Base-by-base conservation (phyloP, 2,888 invertebrate species). In the Scotopteryx bipunctaria region DNA sequence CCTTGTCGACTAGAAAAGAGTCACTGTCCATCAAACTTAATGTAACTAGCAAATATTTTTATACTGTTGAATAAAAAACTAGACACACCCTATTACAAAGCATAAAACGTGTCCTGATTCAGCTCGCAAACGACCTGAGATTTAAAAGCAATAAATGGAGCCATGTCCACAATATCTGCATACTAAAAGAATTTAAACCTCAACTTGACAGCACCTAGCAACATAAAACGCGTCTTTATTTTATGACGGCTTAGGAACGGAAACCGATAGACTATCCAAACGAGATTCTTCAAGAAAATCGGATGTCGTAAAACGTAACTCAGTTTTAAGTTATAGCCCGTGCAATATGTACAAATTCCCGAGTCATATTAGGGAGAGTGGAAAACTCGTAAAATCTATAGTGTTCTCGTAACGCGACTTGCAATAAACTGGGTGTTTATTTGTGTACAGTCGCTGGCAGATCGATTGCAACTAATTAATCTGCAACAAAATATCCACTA, bases 341-440 rank as follows among this genome's bases (percentile, higher is more conserved):
- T 59, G 73, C 64, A 74, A 70, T 71, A 74, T 74, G 74, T 76
- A 79, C 78, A 80, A 80, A 79, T 80, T 82, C 73, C 71, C 71
- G 59, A 71, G 66, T 72, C 70, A 69, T 75, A 74, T 72, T 72
- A 75, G 71, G 70, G 68, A 71, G 75, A 73, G 76, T 71, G 66
- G 71, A 73, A 73, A 70, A 71, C 63, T 76, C 77, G 70, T 84
- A 85, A 83, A 83, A 59, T 71, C 63, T 65, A 63, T 66, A 68
- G 63, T 71, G 68, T 73, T 71, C 59, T 62, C 61, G 60, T 70
- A 77, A 77, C 68, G 68, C 59, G 63, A 69, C 64, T 66, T 61
- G 71, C 71, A 66, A 77, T 83, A 82, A 81, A 83, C 73, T 69
- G 55, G 32, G 57, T 61, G 58, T 58, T 57, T 53, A 57, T 44